Conservation (phyloP, 2,888 invertebrate genomes). For the Muschampia plurimacula region DNA sequence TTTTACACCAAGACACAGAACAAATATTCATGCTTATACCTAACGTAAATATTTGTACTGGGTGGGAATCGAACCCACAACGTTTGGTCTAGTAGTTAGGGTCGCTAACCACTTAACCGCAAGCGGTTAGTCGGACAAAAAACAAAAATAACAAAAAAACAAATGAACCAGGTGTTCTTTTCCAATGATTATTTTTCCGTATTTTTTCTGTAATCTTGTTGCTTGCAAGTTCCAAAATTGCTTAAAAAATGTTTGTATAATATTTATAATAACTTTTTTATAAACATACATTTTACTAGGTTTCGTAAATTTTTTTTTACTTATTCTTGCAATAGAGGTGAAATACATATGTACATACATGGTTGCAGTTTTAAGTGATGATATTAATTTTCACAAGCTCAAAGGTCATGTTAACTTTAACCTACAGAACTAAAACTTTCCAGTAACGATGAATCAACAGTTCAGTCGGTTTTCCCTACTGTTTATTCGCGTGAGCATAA, state of each 20-base stretch:
- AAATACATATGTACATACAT: slow-evolving; percentile 11
- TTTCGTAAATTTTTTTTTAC: slow-evolving; percentile 14
- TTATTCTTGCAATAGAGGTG: background rate
- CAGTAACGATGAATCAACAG: slow-evolving; percentile 33
- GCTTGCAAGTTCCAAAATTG: background rate
- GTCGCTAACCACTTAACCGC: too few relatives aligned
- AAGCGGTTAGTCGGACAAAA: too few relatives aligned
- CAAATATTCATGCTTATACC: too few relatives aligned
- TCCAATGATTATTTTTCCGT: too few relatives aligned
- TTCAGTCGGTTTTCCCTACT: slow-evolving; percentile 26
- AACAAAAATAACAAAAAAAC: too few relatives aligned
- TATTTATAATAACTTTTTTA: slow-evolving; percentile 15
- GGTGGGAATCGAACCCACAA: too few relatives aligned
- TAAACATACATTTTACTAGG: slow-evolving; percentile 34
- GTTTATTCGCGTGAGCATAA: slow-evolving; percentile 11
- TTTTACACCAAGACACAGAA: too few relatives aligned
- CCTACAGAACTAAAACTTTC: slow-evolving; percentile 22
- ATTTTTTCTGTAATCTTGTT: too few relatives aligned
- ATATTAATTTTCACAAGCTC: slow-evolving; percentile 23
- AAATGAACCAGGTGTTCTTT: too few relatives aligned
- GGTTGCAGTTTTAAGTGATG: slow-evolving; percentile 18
- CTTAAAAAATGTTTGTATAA: background rate
- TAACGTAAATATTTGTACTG: too few relatives aligned
- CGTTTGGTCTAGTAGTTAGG: too few relatives aligned
- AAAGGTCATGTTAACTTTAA: slow-evolving; percentile 30